A percentile compares a stretch with the other conserved stretches of the same genome.
These are phyloP conservation scores for Brachionichthys hirsutus DNA, from an alignment of 2,113 vertebrate genomes.

Conservation along the genomic window DNA sequence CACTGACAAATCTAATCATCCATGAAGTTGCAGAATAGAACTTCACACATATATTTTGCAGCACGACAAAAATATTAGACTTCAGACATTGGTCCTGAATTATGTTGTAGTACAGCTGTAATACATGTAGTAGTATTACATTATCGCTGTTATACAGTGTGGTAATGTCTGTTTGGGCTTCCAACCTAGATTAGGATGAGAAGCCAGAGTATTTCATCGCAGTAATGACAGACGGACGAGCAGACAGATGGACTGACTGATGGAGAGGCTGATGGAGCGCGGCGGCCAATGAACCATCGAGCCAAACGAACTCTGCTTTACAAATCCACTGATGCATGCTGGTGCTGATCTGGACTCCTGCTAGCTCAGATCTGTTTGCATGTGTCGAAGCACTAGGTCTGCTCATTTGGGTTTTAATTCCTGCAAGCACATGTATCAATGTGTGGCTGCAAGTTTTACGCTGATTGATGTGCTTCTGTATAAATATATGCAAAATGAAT, in stretches of 20 bases:
- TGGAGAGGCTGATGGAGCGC: conserved; percentile 50
- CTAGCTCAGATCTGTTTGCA: conserved; percentile 20
- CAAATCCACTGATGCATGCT: conserved; percentile 48
- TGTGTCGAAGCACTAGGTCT: neutral
- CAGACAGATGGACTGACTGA: conserved; percentile 54
- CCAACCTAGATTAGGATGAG: conserved; percentile 24
- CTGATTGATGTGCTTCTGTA: neutral
- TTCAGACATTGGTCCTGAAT: conserved; percentile 5
- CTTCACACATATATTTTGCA: neutral
- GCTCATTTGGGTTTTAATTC: conserved; percentile 4
- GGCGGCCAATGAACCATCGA: conserved; percentile 50
- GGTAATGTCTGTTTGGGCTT: conserved; percentile 14
- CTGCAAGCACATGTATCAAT: neutral
- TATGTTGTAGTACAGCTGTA: conserved; percentile 10
- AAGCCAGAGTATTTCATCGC: conserved; percentile 33
- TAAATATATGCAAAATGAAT: neutral
- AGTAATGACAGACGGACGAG: conserved; percentile 48
- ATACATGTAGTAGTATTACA: neutral
- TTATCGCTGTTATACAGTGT: conserved; percentile 20
- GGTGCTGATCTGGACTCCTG: conserved; percentile 48
- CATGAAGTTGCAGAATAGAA: neutral
- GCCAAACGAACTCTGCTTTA: conserved; percentile 37
- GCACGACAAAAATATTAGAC: conserved; percentile 15
- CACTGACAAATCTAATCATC: conserved; percentile 5
- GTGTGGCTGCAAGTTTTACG: neutral